Base-by-base conservation (phyloP, 92 coral and sea anemone species). In the Porites lobata region DNA sequence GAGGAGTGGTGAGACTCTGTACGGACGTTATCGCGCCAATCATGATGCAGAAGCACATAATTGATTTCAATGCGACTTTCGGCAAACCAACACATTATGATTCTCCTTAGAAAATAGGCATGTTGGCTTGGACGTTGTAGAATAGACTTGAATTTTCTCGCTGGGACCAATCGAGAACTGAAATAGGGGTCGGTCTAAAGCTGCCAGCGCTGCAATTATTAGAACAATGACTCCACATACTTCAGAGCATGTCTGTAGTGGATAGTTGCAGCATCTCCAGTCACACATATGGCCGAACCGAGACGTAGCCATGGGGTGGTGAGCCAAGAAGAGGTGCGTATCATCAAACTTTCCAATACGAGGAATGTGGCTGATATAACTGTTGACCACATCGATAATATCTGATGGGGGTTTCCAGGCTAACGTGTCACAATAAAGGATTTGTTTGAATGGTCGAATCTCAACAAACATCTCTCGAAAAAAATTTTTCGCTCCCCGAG, bases 231-330 rank as follows among this genome's bases (percentile, higher is more conserved):
- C 91, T 50, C 91, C 91, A 72, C 86, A 87, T 59, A 80, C 69
- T 22, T 75, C 72, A 17, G 75, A 69, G 24, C 80, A 87, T 6
- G 91, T 79, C 21, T 87, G 91, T 6, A 87, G 65, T 19, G 74
- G 80, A 50, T 87, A 87, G 86, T 80, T 87, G n/a, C 32, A 86
- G 65, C 86, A 87, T 69, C 91, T 69, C 79, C 91, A 75, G 47
- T 87, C 75, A 53, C 91, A 80, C 77, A 19, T 1, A 51, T 79
- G 86, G 52, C 69, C 85, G 24, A 62, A 69, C 72, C 58, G 51
- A 14, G 74, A 50, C 19, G 71, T 56, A 21, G 91, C 85, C 86
- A 47, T 73, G 63, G 91, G 86, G 61, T 26, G 38, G 74, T 87
- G 80, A 66, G 86, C 86, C 7, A 87, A 13, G 74, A 73, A 68